Base-by-base conservation (phyloP, 2,888 invertebrate genomes). In the Plagiodera versicolora region DNA sequence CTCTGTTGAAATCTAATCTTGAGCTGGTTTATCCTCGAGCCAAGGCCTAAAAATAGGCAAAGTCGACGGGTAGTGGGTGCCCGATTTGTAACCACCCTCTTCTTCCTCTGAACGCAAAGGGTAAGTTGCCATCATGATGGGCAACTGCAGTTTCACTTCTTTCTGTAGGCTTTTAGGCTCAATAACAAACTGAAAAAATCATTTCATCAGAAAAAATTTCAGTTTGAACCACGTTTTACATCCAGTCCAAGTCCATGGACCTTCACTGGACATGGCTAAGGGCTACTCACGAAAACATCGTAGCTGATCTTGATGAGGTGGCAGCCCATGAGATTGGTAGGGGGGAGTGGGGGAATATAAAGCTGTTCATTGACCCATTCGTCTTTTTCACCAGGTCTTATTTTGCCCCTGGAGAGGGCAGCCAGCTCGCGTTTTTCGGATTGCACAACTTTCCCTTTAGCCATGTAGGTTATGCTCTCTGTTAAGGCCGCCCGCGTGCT, bases 221-320 rank as follows among this genome's bases (percentile, higher is more conserved):
- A 3, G 24, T 24, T 3, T 24, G 4, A 24, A 24, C 24, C 24
- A 24, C 3, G 3, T 24, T 6, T 24, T 6, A 24, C 14, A n/a
- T n/a, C n/a, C n/a, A n/a, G n/a, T n/a, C n/a, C n/a, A n/a, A n/a
- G n/a, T n/a, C n/a, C n/a, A n/a, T n/a, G n/a, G n/a, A n/a, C n/a
- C n/a, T n/a, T n/a, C n/a, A n/a, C n/a, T n/a, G n/a, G n/a, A n/a
- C n/a, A n/a, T n/a, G n/a, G n/a, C n/a, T n/a, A n/a, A n/a, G n/a
- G 20, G 46, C 45, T 58, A 88, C 92, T 89, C 80, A 93, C 93
- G 79, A 91, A 94, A 56, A 95, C 92, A 79, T 95, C 94, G 77
- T 97, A 97, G 72, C 92, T 90, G 72, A 97, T 93, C 77, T 91
- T 89, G 74, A 97, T 96, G 72, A 97, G 87, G 80, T 95, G 94